phyloP scores from a whole-genome alignment of 1,140 invertebrate species.

The Amphibalanus amphitrite region DNA sequence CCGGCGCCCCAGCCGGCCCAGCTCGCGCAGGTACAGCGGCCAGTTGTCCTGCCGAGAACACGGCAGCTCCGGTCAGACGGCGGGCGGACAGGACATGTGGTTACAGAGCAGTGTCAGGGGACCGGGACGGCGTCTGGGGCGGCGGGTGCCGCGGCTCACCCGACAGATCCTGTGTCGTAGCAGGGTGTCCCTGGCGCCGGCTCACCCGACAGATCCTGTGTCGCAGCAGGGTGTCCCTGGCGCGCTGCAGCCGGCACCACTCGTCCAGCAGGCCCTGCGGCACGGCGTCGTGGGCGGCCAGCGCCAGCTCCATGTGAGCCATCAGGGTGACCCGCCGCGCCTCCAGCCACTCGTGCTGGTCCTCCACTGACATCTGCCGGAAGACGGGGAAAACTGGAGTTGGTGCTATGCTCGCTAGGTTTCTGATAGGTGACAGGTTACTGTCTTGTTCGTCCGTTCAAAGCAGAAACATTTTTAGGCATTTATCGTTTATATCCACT shows the following conservation, averaged over 20 bases:
- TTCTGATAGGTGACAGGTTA: no score
- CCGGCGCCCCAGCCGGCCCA: background rate
- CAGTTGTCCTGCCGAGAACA: background rate
- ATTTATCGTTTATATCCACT: no score
- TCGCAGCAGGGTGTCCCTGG: background rate
- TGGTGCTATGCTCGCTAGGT: no score
- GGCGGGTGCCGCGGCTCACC: no score
- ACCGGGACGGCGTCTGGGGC: no score
- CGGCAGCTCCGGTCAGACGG: no score
- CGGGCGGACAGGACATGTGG: no score
- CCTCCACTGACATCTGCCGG: background rate
- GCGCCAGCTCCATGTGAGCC: background rate
- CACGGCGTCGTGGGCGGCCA: background rate
- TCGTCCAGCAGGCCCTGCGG: background rate
- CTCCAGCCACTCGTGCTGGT: background rate
- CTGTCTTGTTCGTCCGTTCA: no score
- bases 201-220: background rate
- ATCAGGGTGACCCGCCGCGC: background rate
- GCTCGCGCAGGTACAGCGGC: background rate
- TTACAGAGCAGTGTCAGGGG: no score
- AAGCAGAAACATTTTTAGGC: no score
- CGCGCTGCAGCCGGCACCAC: background rate
- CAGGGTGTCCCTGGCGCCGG: background rate
- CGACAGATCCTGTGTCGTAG: background rate
- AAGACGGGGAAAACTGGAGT: no score